Evolutionary conservation across 2,888 invertebrate species (phyloP).

Genomic region (Steromphala cineraria): DNA sequence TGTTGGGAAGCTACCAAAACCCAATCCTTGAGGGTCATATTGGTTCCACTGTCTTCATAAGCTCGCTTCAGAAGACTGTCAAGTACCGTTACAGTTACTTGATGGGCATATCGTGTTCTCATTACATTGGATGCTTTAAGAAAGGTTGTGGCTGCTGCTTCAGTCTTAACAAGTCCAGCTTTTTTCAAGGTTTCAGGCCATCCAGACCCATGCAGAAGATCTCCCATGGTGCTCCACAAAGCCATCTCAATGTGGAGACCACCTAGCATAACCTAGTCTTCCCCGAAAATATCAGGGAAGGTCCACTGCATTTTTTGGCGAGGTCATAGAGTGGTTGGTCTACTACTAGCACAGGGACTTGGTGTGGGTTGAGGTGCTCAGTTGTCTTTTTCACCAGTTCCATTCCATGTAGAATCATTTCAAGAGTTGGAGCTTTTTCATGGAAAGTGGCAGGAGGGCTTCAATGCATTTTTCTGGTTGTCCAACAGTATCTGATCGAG

Average conservation of each 20-base stretch:
- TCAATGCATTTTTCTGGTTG: constrained; percentile 26
- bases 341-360: constrained; percentile 23
- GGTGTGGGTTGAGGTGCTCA: constrained; percentile 28
- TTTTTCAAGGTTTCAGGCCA: constrained; percentile 33
- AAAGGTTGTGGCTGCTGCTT: constrained; percentile 36
- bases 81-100: constrained; percentile 14
- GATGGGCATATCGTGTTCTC: constrained; percentile 35
- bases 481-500: constrained; percentile 27
- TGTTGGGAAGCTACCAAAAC: constrained; percentile 1
- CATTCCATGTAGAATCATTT: constrained; percentile 31
- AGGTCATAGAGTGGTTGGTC: constrained; percentile 29
- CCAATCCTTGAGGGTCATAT: not conserved
- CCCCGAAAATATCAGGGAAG: not conserved
- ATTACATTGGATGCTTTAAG: constrained; percentile 32
- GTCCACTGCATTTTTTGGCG: constrained; percentile 27
- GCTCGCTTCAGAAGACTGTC: constrained; percentile 26
- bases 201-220: constrained; percentile 32
- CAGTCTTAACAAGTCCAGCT: constrained; percentile 31
- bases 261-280: not conserved
- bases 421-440: constrained; percentile 23
- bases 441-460: constrained; percentile 25
- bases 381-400: constrained; percentile 27
- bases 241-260: constrained; percentile 1
- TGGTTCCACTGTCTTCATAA: constrained; percentile 11
- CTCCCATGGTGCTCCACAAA: constrained; percentile 36